Evolutionary conservation across 2,113 vertebrate species (phyloP).

Genomic region (Rhea americana): DNA sequence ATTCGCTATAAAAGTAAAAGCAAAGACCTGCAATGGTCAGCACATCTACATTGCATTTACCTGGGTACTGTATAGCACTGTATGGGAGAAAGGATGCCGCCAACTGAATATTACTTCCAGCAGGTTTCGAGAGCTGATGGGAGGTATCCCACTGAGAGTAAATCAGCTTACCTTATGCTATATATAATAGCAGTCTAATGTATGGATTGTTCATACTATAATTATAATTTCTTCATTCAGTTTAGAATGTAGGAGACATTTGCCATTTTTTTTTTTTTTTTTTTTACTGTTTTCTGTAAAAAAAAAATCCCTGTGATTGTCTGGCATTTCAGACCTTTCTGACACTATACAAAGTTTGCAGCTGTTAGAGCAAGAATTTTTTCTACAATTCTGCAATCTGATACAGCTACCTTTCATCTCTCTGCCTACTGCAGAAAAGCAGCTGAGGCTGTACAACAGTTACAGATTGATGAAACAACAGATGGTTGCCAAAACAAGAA

Average conservation of each 20-base stretch:
- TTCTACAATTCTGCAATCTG: not conserved
- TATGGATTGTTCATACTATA: not conserved
- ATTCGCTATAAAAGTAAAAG: not conserved
- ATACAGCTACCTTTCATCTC: not conserved
- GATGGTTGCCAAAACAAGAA: not conserved
- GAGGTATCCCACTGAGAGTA: not conserved
- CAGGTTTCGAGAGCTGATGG: not conserved
- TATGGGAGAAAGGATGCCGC: not conserved
- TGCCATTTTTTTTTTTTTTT: not conserved
- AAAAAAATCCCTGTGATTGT: not conserved
- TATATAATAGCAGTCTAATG: not conserved
- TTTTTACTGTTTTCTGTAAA: no score
- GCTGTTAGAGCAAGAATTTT: not conserved
- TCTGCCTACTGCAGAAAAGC: not conserved
- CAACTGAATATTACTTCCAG: not conserved
- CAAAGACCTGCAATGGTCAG: not conserved
- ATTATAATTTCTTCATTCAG: not conserved
- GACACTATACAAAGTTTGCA: not conserved
- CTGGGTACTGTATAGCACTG: not conserved
- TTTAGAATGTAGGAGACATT: not conserved
- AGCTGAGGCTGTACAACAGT: not conserved
- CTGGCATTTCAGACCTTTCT: not conserved
- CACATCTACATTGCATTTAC: not conserved
- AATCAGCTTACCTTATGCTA: not conserved
- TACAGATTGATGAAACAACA: not conserved